Evolutionary conservation across 2,888 invertebrate species (phyloP), one percentile per base, ranked within the genome.

Genomic region (Drosophila anomelani): DNA sequence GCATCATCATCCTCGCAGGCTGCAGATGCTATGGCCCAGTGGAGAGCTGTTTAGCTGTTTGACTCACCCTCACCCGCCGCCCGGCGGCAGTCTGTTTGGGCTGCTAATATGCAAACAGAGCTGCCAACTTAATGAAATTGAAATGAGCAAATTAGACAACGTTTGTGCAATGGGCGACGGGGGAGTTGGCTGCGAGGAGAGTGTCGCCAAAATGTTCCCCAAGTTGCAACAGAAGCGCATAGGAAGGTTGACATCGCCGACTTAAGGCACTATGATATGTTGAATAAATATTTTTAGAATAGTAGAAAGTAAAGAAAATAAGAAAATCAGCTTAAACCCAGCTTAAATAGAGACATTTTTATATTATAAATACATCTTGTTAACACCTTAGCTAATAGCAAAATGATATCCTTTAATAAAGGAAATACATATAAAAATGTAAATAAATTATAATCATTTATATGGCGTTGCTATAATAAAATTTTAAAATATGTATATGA

Each of bases 111-210:
- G 88, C 88, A 81, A 88, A 84, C 84, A 88, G 86, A 58, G 79
- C 74, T 81, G 86, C 86, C 84, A 84, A 88, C 88, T 83, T 88
- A 84, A 84, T 84, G 83, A 84, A 84, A 84, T 84, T 84, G 88
- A 88, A 84, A 84, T 86, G 83, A 85, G 88, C 86, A 84, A 85
- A 84, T 83, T 83, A 83, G 88, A 64, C 72, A 54, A 73, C 66
- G 57, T 64, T 74, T 75, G 75, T 64, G 34, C 66, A 72, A 72
- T 76, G 76, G 53, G n/a, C 59, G 44, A 43, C 32, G 38, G 47
- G 73, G 58, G 62, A 63, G n/a, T 57, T 43, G 10, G 39, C 26
- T 34, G 54, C 47, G 32, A 46, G 13, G 66, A 51, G 29, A n/a
- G 39, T 51, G 66, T n/a, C 44, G 5, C 12, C 29, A 23, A 60